phyloP scores from a whole-genome alignment of 2,797 vertebrate genomes.

The Saguinus oedipus region DNA sequence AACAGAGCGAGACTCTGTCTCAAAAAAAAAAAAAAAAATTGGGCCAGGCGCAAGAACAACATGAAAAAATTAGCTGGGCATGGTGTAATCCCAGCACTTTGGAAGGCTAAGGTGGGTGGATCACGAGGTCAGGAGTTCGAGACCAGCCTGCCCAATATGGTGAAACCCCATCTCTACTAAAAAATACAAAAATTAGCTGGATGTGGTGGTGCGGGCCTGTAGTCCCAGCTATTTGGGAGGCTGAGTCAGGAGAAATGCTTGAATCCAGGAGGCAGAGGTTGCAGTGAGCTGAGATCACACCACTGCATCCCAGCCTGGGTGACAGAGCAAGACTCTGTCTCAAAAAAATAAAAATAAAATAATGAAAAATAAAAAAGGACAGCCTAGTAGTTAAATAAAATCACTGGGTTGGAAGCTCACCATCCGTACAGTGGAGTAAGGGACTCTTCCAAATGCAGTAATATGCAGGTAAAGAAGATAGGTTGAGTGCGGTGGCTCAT shows the following conservation, averaged over 20 bases:
- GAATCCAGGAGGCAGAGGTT: neutral
- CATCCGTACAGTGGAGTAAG: fast-evolving
- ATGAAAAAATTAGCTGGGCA: too few species aligned
- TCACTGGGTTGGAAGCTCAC: neutral
- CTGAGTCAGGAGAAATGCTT: neutral
- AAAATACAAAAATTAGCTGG: too few species aligned
- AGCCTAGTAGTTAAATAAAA: neutral
- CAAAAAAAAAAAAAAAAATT: neutral
- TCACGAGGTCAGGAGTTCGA: too few species aligned
- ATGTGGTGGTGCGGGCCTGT: neutral
- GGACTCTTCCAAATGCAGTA: too few species aligned
- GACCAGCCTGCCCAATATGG: too few species aligned
- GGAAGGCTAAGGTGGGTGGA: too few species aligned
- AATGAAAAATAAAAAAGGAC: neutral
- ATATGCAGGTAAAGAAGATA: too few species aligned
- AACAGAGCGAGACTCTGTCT: neutral
- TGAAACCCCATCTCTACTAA: too few species aligned
- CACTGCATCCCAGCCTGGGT: neutral
- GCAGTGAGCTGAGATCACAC: neutral
- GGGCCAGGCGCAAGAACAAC: too few species aligned
- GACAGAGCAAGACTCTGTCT: neutral
- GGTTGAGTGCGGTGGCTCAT: neutral
- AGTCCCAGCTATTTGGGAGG: neutral
- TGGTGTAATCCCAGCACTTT: too few species aligned
- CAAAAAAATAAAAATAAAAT: neutral